Evolutionary conservation across 1,140 invertebrate genomes (phyloP), one percentile per base, ranked within the genome.

Genomic region (Alviniconcha marisindica): DNA sequence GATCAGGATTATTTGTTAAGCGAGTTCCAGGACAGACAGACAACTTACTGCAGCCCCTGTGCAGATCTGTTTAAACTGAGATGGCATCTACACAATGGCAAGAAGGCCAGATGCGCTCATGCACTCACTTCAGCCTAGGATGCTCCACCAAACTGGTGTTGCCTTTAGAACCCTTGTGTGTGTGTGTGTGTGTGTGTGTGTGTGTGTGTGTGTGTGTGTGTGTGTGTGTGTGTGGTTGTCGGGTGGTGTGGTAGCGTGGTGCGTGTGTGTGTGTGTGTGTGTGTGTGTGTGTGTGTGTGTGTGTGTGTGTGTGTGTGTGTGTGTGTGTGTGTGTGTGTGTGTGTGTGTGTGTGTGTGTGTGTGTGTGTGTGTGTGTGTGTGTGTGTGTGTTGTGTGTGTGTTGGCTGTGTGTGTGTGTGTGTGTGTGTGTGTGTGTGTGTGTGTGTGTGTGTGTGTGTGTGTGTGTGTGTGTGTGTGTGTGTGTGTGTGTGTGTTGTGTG

Each of bases 201-300:
- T 60, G 56, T 28, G 56, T n/a, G 24, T 28, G 56, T 28, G 56
- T 60, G 56, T 28, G 56, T 60, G 10, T 60, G 24, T 10, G 10
- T 60, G 10, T 14, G 56, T 60, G 10, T 60, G 24, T 60, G 10
- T 60, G 56, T 60, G 10, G 15, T 4, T 60, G 10, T 14, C 3
- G 4, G 56, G 15, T 4, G 5, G 56, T 60, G 56, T n/a, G 10
- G 4, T 4, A 24, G 10, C 24, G 56, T n/a, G 56, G 56, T 10
- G 24, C 56, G 24, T 28, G 56, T 24, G 56, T 60, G 10, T 4
- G 56, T 60, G 56, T 28, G 56, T n/a, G 24, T 60, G 56, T 60
- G 56, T 60, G 56, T 60, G 56, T 60, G 56, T 60, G 56, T 60
- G 56, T 60, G 56, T 60, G 56, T 60, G 56, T 60, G 56, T 60